Conservation (phyloP, 2,113 vertebrate genomes). For the Paramormyrops kingsleyae region DNA sequence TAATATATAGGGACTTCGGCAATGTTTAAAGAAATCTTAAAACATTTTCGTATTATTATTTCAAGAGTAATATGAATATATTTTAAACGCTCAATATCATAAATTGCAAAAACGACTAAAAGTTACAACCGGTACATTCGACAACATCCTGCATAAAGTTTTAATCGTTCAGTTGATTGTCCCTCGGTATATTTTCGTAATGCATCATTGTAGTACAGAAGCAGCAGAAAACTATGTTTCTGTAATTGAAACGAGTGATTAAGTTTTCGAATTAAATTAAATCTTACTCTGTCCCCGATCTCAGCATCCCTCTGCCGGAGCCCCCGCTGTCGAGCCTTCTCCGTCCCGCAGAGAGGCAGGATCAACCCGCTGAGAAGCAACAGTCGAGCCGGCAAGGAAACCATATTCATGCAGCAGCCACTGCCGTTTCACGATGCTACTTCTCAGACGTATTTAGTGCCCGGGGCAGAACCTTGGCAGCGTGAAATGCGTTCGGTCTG, state of each 20-base stretch:
- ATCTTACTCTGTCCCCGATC: slow-evolving; percentile 56
- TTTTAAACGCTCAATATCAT: background rate
- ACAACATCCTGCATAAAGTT: background rate
- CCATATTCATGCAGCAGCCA: slow-evolving; percentile 37
- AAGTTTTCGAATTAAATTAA: background rate
- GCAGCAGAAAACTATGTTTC: background rate
- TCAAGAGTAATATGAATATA: background rate
- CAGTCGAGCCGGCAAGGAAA: slow-evolving; percentile 38
- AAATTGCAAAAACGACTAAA: background rate
- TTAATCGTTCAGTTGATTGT: background rate
- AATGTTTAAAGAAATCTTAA: background rate
- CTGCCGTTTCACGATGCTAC: background rate
- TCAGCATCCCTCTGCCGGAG: slow-evolving; percentile 63
- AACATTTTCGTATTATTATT: background rate
- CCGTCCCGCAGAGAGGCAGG: slow-evolving; percentile 49
- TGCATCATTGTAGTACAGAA: background rate
- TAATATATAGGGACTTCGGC: background rate
- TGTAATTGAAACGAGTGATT: background rate
- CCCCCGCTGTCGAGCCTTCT: slow-evolving; percentile 59
- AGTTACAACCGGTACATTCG: background rate
- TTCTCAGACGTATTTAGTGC: background rate
- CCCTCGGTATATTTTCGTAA: background rate
- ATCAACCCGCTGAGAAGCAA: slow-evolving; percentile 51
- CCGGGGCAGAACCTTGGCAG: background rate
- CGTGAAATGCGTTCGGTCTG: slow-evolving; percentile 23